These are phyloP conservation scores for Meiosimyza decipiens DNA, from an alignment of 2,888 invertebrate genomes.

Conservation along the genomic window DNA sequence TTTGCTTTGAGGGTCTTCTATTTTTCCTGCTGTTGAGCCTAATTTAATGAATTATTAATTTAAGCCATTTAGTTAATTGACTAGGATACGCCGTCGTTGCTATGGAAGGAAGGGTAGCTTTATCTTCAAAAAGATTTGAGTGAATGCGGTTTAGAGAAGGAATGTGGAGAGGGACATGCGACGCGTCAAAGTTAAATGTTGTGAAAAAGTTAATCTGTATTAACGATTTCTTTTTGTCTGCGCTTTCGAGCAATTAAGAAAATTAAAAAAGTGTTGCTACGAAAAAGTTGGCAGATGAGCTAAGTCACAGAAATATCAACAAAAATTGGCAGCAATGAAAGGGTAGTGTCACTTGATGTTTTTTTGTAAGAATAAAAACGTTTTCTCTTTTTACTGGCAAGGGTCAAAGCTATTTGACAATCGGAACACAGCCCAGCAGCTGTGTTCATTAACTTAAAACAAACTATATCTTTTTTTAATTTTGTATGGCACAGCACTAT, in stretches of 20 bases:
- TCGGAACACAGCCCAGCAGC: too few relatives aligned
- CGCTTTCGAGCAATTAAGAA: slow-evolving; percentile 6
- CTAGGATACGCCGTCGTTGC: background rate
- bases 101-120: background rate
- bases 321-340: too few relatives aligned
- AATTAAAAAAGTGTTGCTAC: slow-evolving; percentile 4
- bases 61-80: slow-evolving; percentile 24
- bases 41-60: slow-evolving; percentile 28
- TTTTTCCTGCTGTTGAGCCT: background rate
- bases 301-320: too few relatives aligned
- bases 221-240: background rate
- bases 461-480: background rate
- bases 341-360: too few relatives aligned
- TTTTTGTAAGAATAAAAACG: too few relatives aligned
- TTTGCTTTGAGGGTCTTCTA: background rate
- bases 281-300: background rate
- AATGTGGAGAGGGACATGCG: too few relatives aligned
- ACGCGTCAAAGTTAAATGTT: too few relatives aligned
- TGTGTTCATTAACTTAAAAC: background rate
- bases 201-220: too few relatives aligned
- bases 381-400: too few relatives aligned
- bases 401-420: background rate
- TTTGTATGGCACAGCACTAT: too few relatives aligned
- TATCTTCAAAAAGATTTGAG: background rate
- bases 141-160: too few relatives aligned